Percentiles rank a stretch among this genome's conserved stretches.
Evolutionary conservation across 1,140 invertebrate species (phyloP).

Genomic region (Neodiprion virginianus): DNA sequence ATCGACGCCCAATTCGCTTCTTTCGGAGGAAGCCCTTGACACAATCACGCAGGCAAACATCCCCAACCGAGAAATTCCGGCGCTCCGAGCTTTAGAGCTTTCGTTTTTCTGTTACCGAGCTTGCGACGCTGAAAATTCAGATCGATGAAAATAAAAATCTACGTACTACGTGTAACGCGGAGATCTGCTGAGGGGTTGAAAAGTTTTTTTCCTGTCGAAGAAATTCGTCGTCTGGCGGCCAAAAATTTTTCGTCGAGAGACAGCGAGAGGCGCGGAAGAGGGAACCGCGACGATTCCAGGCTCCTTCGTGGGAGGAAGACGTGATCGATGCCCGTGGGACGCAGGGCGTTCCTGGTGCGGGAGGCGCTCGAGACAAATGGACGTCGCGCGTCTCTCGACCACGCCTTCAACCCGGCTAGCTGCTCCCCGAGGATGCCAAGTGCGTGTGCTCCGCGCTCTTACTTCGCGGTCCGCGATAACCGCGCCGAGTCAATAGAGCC

Average conservation of each 20-base stretch:
- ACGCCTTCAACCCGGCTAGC: conserved; percentile 54
- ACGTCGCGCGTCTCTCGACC: conserved; percentile 63
- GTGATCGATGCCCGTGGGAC: conserved; percentile 64
- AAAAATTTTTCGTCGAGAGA: background rate
- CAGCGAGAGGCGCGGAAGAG: no score
- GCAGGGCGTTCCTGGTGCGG: conserved; percentile 63
- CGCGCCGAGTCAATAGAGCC: background rate
- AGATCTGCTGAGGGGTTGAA: no score
- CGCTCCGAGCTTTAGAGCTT: background rate
- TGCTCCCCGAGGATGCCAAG: conserved; percentile 36
- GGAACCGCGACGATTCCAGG: background rate
- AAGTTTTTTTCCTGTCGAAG: no score
- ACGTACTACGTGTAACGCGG: background rate
- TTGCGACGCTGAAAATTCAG: background rate
- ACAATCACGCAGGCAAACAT: background rate
- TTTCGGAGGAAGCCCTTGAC: no score
- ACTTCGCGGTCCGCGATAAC: background rate
- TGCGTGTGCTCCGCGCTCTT: conserved; percentile 37
- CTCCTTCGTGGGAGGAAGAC: conserved; percentile 52
- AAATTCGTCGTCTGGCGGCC: background rate
- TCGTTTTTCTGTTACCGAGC: background rate
- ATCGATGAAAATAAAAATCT: background rate
- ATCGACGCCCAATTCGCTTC: no score
- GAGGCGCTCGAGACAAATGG: conserved; percentile 64
- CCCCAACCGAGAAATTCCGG: background rate